Percentiles rank a stretch among this genome's conserved stretches.
Conservation (phyloP, 2,888 invertebrate genomes). For the Marasmarcha lunaedactyla region DNA sequence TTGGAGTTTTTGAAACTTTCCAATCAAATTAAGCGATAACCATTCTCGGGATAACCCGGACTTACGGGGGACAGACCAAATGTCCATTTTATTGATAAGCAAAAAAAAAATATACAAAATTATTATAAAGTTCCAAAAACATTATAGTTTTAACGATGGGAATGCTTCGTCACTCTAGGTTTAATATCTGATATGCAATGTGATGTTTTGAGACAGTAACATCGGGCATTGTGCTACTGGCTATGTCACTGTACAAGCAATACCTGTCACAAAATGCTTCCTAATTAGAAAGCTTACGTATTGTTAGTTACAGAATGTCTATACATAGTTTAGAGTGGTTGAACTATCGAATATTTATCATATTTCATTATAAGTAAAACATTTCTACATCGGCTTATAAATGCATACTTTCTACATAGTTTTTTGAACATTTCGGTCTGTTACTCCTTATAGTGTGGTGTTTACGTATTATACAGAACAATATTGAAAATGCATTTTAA, state of each 20-base stretch:
- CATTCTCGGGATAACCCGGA: constrained; percentile 22
- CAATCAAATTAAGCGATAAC: constrained; percentile 68
- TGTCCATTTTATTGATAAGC: constrained; percentile 27
- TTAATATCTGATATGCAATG: constrained; percentile 2
- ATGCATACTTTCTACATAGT: constrained; percentile 12
- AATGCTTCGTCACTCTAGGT: neutral
- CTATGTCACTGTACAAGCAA: neutral
- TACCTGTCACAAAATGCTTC: constrained; percentile 1
- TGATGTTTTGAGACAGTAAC: neutral
- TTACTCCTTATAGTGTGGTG: constrained; percentile 27
- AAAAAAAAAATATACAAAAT: neutral
- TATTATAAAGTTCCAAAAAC: neutral
- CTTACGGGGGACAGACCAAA: constrained; percentile 38
- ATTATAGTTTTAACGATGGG: neutral
- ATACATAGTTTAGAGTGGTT: constrained; percentile 26
- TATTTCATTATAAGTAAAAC: too few relatives aligned
- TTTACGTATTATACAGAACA: constrained; percentile 18
- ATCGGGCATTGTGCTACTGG: neutral
- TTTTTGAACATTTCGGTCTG: constrained; percentile 34
- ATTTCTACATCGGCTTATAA: too few relatives aligned
- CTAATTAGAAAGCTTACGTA: neutral
- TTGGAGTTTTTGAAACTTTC: constrained; percentile 65
- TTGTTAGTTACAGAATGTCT: neutral
- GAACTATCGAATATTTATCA: constrained; percentile 32
- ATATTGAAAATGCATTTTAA: neutral